phyloP scores from a whole-genome alignment of 2,113 vertebrate species.

The Epinephelus cyanopodus region DNA sequence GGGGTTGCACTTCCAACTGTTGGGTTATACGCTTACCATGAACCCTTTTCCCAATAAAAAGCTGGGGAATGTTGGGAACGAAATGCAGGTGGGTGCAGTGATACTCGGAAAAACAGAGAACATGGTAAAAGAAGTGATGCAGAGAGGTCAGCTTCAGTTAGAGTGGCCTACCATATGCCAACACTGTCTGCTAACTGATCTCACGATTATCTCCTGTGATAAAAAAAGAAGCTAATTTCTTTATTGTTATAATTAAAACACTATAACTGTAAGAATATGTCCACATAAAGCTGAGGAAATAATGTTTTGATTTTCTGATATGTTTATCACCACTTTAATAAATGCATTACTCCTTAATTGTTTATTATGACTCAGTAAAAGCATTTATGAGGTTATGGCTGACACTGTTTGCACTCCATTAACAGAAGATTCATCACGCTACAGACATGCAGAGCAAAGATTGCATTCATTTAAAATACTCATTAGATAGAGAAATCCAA shows the following conservation, averaged over 20 bases:
- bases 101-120: neutral
- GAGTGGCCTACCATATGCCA: constrained; percentile 4
- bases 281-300: neutral
- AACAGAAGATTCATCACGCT: constrained; percentile 20
- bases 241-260: neutral
- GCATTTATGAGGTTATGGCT: constrained; percentile 21
- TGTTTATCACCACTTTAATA: constrained; percentile 29
- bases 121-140: neutral
- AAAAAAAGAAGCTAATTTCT: neutral
- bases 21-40: constrained; percentile 32
- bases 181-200: neutral
- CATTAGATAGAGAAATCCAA: constrained; percentile 4
- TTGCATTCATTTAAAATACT: neutral
- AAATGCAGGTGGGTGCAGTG: constrained; percentile 51
- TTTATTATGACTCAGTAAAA: constrained; percentile 19
- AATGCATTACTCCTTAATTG: constrained; percentile 16
- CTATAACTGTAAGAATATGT: neutral
- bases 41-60: constrained; percentile 52
- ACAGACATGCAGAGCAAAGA: neutral
- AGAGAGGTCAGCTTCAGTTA: constrained; percentile 11
- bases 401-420: constrained; percentile 20
- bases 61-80: constrained; percentile 49
- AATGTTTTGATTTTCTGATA: neutral
- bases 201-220: neutral
- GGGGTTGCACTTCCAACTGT: constrained; percentile 49